Evolutionary conservation across 2,113 vertebrate genomes (phyloP), one percentile per base, ranked within the genome.

Genomic region (Cinclus cinclus): DNA sequence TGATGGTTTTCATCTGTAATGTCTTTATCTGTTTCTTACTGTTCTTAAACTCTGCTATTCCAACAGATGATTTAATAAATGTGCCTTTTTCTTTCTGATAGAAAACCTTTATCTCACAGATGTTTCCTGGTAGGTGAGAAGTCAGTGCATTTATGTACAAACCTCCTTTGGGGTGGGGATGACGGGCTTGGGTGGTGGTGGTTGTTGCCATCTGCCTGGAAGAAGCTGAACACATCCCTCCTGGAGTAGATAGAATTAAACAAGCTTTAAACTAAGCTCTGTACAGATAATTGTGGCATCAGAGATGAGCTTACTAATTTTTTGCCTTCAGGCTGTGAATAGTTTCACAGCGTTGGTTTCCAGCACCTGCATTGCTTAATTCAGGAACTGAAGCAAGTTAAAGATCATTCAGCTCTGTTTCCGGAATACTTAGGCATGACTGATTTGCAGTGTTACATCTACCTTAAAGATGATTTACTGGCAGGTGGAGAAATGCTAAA

Each of bases 181-280:
- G 80, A 28, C n/a, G 37, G 19, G 4, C 2, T 37, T 37, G 11
- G 6, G 1, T 33, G 5, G 3, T n/a, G 42, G 6, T 46, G 3
- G 6, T 19, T 55, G 35, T 69, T 78, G 22, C 44, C 31, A 37
- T 70, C 65, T 62, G 31, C 7, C 28, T 42, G 6, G 17, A 96
- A 42, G 39, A 85, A 82, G 31, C 7, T 52, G 64, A 65, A 22
- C 7, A 12, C 2, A 1, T 37, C 31, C 47, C 13, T 63, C 4
- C 25, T n/a, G 27, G 78, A 46, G 13, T 0, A 49, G n/a, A 7
- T 11, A 50, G 42, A 90, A 63, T 71, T 71, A 42, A 86, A 68
- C 9, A 60, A 47, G 44, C 11, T 71, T 88, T 85, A 42, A 63
- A 41, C 10, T 19, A 63, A 74, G 24, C 5, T 23, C 2, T 35